Evolutionary conservation across 2,888 invertebrate genomes (phyloP).

Genomic region (Dynastes maya): DNA sequence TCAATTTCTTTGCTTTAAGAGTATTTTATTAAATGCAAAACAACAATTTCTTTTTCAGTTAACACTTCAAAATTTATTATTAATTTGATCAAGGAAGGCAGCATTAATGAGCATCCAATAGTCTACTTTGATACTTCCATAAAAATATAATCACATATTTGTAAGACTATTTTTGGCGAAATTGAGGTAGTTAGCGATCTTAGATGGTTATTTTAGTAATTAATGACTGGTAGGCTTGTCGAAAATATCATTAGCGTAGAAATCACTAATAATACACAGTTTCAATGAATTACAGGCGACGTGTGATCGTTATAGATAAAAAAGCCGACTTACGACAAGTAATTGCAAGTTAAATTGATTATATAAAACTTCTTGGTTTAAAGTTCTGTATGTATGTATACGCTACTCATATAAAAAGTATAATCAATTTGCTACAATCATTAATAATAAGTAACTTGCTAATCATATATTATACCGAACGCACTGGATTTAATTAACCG

Average conservation of each 20-base stretch:
- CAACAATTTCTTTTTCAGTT: too few relatives aligned
- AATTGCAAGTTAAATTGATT: not conserved
- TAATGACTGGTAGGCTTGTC: not conserved
- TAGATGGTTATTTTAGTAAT: not conserved
- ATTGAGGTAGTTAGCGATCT: not conserved
- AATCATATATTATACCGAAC: not conserved
- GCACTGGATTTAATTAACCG: slow-evolving; percentile 10
- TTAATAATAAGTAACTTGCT: slow-evolving; percentile 21
- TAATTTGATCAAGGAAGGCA: too few relatives aligned
- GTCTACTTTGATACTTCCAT: too few relatives aligned
- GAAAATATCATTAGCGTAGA: not conserved
- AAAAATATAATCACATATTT: too few relatives aligned
- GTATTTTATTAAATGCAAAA: too few relatives aligned
- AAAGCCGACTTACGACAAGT: not conserved
- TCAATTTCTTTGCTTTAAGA: too few relatives aligned
- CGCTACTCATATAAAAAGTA: slow-evolving; percentile 10
- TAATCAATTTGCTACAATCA: slow-evolving; percentile 25
- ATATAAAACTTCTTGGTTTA: not conserved
- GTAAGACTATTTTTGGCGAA: too few relatives aligned
- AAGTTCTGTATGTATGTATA: not conserved
- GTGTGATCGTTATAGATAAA: too few relatives aligned
- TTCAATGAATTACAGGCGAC: too few relatives aligned
- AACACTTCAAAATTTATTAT: too few relatives aligned
- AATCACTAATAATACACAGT: not conserved
- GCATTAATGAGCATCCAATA: too few relatives aligned